phyloP scores from a whole-genome alignment of 2,113 vertebrate genomes.

The Hylia prasina region DNA sequence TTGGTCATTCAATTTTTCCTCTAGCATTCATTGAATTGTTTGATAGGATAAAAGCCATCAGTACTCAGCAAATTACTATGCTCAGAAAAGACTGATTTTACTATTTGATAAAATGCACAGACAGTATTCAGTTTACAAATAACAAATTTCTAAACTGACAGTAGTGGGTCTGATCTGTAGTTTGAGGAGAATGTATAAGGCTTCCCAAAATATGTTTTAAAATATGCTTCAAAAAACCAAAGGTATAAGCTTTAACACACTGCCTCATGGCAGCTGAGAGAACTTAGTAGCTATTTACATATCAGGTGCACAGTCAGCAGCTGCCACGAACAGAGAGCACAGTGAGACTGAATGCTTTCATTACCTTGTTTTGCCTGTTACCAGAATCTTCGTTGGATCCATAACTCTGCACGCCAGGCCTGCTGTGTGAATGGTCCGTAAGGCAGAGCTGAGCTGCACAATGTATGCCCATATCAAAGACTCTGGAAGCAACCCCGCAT shows the following conservation, averaged over 20 bases:
- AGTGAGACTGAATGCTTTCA: neutral
- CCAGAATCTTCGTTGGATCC: conserved; percentile 98
- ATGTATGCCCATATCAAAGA: conserved; percentile 99
- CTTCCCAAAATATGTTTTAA: neutral
- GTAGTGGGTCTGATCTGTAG: neutral
- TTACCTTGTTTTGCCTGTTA: conserved; percentile 96
- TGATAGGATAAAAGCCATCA: neutral
- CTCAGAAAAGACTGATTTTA: neutral
- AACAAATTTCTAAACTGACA: neutral
- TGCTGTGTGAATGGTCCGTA: conserved; percentile 95
- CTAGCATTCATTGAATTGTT: neutral
- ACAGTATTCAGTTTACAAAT: neutral
- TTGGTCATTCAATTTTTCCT: neutral
- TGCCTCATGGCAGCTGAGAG: neutral
- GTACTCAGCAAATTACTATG: neutral
- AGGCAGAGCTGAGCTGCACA: conserved; percentile 93
- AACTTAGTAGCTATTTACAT: neutral
- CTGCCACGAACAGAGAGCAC: neutral
- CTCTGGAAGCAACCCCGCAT: conserved; percentile 92
- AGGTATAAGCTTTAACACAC: neutral
- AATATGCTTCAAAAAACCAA: neutral
- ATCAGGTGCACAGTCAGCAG: neutral
- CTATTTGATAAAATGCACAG: neutral
- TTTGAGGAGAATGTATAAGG: neutral
- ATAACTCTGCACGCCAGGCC: conserved; percentile 95